Evolutionary conservation across 1,140 invertebrate genomes (phyloP), one percentile per base, ranked within the genome.

Genomic region (Stegodyphus mimosarum): DNA sequence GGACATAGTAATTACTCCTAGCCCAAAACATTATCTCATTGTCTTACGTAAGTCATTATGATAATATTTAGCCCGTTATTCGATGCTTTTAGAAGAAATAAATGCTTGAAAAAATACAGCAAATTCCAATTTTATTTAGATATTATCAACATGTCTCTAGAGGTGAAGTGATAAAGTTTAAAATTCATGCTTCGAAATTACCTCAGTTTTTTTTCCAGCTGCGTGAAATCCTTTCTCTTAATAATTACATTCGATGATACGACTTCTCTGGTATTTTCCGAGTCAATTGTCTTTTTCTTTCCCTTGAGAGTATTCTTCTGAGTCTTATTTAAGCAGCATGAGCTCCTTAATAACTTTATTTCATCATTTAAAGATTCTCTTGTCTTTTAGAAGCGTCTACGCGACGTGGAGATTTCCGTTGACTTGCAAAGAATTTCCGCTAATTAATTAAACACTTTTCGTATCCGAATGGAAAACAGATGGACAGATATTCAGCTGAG

Each of bases 1-100:
- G 33, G 81, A 83, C 33, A 76, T n/a, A 60, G 72, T 83, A 83
- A 83, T 83, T 83, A 83, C 81, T 75, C 18, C 71, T 17, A 49
- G 33, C 72, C 66, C 50, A 48, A 74, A 83, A 71, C 70, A 70
- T 51, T 76, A 75, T 67, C 81, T 67, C 51, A 83, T 75, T 81
- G 79, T 81, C n/a, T 81, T 63, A 66, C 70, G 48, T 72, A 73
- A 81, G 79, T 81, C 70, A 81, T 81, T 81, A 72, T 72, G 49
- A 64, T 73, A 81, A 81, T 81, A 81, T 71, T 81, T 33, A 15
- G 60, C 15, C 52, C 71, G 77, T 71, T 71, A 71, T 52, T 60
- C 10, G 18, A 53, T 2, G 13, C 18, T 48, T 79, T 53, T 51
- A 48, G 2, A 67, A 67, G 64, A 33, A 33, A 33, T 18, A 67